Conservation (phyloP, 2,113 vertebrate species). For the Chaenogobius annularis region DNA sequence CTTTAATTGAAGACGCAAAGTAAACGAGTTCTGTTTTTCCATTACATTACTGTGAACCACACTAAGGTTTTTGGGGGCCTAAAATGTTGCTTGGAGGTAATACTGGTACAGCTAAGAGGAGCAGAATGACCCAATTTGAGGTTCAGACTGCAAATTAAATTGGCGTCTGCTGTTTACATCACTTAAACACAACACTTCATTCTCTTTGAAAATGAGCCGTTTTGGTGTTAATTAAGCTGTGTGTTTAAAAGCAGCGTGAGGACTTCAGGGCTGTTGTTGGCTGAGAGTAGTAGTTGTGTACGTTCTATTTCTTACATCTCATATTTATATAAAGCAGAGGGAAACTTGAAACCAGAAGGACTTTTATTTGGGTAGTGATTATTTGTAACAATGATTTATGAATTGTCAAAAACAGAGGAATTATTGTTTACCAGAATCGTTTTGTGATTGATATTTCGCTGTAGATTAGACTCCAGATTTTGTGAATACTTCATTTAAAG, state of each 20-base stretch:
- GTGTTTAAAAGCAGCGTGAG: slow-evolving; percentile 32
- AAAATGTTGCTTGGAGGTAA: slow-evolving; percentile 58
- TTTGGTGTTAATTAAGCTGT: slow-evolving; percentile 72
- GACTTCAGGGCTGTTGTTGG: slow-evolving; percentile 32
- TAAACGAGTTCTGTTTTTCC: slow-evolving; percentile 78
- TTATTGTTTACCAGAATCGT: too few relatives aligned
- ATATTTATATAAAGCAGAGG: background rate
- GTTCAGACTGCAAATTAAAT: slow-evolving; percentile 79
- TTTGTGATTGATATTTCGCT: background rate
- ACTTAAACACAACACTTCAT: slow-evolving; percentile 70
- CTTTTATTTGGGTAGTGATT: background rate
- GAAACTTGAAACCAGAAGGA: background rate
- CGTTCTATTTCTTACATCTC: slow-evolving; percentile 1
- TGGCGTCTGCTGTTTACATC: slow-evolving; percentile 74
- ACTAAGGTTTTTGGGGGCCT: slow-evolving; percentile 63
- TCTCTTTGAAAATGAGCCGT: slow-evolving; percentile 72
- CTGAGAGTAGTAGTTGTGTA: slow-evolving; percentile 28
- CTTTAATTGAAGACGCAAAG: slow-evolving; percentile 76
- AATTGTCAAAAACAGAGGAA: too few relatives aligned
- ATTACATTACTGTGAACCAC: slow-evolving; percentile 76
- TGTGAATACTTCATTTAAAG: background rate
- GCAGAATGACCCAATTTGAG: slow-evolving; percentile 77
- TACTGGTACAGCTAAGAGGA: slow-evolving; percentile 52
- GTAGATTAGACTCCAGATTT: background rate
- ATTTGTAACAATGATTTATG: background rate